Conservation (phyloP, 2,888 invertebrate genomes). For the Anticlea derivata region DNA sequence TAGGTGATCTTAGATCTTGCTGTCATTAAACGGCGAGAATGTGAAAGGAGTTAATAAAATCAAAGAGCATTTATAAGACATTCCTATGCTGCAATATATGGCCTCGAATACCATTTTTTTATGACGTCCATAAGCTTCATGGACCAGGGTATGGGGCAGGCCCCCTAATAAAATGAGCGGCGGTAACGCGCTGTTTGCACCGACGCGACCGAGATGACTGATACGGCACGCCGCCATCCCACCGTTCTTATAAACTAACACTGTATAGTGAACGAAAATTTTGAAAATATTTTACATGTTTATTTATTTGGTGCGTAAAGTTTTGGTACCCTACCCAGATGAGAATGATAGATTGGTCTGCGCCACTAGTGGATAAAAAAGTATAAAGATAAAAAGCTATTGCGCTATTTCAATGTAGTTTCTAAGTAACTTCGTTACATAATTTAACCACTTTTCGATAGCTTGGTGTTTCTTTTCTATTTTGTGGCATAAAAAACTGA, state of each 20-base stretch:
- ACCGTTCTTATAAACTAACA: conserved; percentile 65
- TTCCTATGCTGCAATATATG: too few relatives aligned
- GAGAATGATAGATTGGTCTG: neutral
- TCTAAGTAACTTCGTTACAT: neutral
- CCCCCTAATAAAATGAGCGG: conserved; percentile 76
- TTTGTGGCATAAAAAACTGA: too few relatives aligned
- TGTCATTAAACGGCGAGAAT: too few relatives aligned
- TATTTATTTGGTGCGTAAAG: conserved; percentile 13
- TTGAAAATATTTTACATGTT: conserved; percentile 35
- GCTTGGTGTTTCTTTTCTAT: too few relatives aligned
- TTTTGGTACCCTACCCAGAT: neutral
- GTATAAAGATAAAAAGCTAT: too few relatives aligned
- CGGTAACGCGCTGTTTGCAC: conserved; percentile 77
- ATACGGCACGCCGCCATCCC: conserved; percentile 71
- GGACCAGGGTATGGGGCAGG: conserved; percentile 48
- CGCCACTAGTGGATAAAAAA: too few relatives aligned
- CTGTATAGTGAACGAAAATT: conserved; percentile 46
- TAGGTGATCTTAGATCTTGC: too few relatives aligned
- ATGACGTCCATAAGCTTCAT: neutral
- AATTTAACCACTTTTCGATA: too few relatives aligned
- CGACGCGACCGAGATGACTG: conserved; percentile 74
- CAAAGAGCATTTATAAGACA: too few relatives aligned
- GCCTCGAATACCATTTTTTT: neutral
- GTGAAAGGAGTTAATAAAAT: too few relatives aligned
- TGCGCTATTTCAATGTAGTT: neutral